Evolutionary conservation across 2,113 vertebrate genomes (phyloP), one percentile per base, ranked within the genome.

Genomic region (Crocuta crocuta): DNA sequence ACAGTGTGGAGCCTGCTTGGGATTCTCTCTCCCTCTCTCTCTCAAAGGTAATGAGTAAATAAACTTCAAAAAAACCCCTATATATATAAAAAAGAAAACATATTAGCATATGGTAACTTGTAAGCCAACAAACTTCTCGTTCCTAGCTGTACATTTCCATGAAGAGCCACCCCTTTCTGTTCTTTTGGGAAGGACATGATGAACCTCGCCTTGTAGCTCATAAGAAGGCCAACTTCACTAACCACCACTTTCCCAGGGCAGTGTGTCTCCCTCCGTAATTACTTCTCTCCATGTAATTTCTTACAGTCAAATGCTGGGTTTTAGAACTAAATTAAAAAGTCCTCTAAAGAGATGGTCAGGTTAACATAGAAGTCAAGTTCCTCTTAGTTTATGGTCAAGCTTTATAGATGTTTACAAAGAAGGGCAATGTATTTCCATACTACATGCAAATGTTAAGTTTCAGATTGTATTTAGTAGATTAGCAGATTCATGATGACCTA

Each of bases 251-350:
- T 96, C 95, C 23, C 19, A 5, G 84, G 31, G 24, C 48, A 87
- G 63, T 97, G 91, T 45, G 89, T 97, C 96, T 92, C 81, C 86
- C 97, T 97, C 97, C 98, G 93, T 98, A 98, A 98, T 98, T 98
- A 97, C 96, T 95, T 81, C 15, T 96, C 88, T 95, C 85, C 97
- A n/a, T 98, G 17, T 76, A 96, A 93, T 97, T 98, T 97, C 92
- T 94, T 97, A 96, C 94, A 80, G 63, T 68, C 79, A 45, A 35
- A 96, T 95, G 91, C 76, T 93, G 71, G 97, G 95, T 53, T 93
- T 97, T 96, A 26, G 31, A 97, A 78, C 71, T 92, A 98, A 98
- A 98, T 98, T 98, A 97, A 87, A 98, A 98, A 87, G 97, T 98
- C 87, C 86, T 98, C 97, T 91, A 88, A 96, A 97, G 97, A 95